Percentiles rank a stretch among this genome's conserved stretches.
Conservation (phyloP, 2,888 invertebrate species). For the Tuta absoluta region DNA sequence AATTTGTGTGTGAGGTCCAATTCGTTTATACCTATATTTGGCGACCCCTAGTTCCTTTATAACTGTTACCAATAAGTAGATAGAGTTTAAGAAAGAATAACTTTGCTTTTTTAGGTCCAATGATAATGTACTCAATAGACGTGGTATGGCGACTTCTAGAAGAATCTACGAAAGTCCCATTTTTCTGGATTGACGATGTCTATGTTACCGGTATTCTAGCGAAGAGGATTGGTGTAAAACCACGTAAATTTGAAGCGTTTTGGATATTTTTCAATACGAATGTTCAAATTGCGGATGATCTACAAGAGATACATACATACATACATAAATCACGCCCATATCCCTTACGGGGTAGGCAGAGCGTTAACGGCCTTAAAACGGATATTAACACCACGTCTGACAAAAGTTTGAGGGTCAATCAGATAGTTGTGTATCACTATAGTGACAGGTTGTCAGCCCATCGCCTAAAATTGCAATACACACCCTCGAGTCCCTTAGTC, state of each 20-base stretch:
- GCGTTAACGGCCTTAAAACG: too few species aligned
- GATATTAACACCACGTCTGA: too few species aligned
- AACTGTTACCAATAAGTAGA: not conserved
- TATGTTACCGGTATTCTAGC: not conserved
- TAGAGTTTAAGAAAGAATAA: not conserved
- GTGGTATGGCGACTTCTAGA: slow-evolving; percentile 3
- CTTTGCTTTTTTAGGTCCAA: not conserved
- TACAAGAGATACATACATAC: not conserved
- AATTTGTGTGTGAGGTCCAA: too few species aligned
- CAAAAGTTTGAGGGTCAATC: too few species aligned
- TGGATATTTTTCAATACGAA: not conserved
- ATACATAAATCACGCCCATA: too few species aligned
- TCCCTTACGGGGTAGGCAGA: too few species aligned
- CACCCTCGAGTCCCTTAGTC: too few species aligned
- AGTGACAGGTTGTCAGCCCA: too few species aligned
- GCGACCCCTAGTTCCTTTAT: not conserved
- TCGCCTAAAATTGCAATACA: too few species aligned
- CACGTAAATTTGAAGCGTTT: not conserved
- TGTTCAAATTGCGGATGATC: not conserved
- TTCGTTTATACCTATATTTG: too few species aligned
- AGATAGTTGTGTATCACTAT: too few species aligned
- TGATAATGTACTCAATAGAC: not conserved
- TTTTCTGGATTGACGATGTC: slow-evolving; percentile 8
- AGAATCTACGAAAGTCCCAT: not conserved
- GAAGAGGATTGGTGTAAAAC: not conserved